These are phyloP conservation scores for Cyprinodon tularosa DNA, from an alignment of 2,113 vertebrate species.

Conservation along the genomic window DNA sequence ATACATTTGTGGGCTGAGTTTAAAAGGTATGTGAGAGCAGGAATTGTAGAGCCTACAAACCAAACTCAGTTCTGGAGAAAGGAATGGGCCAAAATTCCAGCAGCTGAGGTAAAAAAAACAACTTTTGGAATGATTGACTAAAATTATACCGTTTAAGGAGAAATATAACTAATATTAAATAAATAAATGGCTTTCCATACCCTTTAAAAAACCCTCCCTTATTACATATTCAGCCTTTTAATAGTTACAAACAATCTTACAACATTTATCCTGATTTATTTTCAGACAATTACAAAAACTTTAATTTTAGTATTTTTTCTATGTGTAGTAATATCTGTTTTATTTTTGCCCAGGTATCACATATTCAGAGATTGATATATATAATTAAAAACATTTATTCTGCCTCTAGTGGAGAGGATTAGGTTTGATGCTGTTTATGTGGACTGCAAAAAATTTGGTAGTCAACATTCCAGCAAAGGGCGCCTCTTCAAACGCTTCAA, in stretches of 20 bases:
- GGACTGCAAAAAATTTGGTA: background rate
- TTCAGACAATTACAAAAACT: too few relatives aligned
- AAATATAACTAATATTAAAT: background rate
- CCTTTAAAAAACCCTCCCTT: background rate
- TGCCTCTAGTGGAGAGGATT: background rate
- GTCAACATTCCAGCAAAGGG: background rate
- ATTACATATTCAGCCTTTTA: background rate
- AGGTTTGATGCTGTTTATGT: background rate
- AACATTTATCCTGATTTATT: background rate
- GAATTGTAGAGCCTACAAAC: too few relatives aligned
- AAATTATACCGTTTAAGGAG: background rate
- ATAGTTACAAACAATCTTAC: background rate
- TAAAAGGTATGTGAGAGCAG: too few relatives aligned
- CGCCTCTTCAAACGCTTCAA: slow-evolving; percentile 3
- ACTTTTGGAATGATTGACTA: too few relatives aligned
- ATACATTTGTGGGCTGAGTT: too few relatives aligned
- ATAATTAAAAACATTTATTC: background rate
- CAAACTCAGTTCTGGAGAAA: too few relatives aligned
- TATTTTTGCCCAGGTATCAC: background rate
- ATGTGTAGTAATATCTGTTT: background rate
- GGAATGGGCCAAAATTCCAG: too few relatives aligned
- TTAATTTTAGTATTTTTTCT: background rate
- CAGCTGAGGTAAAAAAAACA: too few relatives aligned
- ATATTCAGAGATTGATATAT: background rate
- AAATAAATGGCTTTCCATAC: background rate